These are phyloP conservation scores for Drosophila setifemur DNA, from an alignment of 1,140 invertebrate species.

Conservation along the genomic window DNA sequence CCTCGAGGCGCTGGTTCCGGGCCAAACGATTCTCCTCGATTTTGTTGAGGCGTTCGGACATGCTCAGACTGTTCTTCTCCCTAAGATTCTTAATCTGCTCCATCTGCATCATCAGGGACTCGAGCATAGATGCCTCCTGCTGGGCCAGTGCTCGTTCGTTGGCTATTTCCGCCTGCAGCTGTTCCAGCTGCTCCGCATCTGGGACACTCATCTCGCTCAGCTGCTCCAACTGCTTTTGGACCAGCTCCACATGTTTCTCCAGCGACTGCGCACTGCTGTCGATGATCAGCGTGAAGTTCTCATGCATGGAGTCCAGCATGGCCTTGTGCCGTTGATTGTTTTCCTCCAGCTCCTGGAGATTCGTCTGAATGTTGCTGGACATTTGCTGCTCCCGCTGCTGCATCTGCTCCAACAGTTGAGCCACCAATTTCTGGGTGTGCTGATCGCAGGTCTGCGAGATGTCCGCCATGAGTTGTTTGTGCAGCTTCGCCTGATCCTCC, in stretches of 20 bases:
- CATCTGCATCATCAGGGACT: slow-evolving; percentile 53
- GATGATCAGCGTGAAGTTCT: slow-evolving; percentile 48
- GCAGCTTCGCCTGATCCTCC: slow-evolving; percentile 16
- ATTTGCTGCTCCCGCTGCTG: slow-evolving; percentile 47
- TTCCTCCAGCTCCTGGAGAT: slow-evolving; percentile 43
- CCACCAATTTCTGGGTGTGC: slow-evolving; percentile 33
- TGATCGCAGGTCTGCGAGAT: slow-evolving; percentile 30
- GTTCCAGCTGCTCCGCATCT: slow-evolving; percentile 47
- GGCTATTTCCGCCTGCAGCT: slow-evolving; percentile 49
- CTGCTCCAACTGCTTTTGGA: slow-evolving; percentile 40
- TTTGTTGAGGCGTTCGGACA: slow-evolving; percentile 31
- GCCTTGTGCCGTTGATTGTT: slow-evolving; percentile 56
- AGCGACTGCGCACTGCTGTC: slow-evolving; percentile 27
- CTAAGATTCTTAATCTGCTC: slow-evolving; percentile 49
- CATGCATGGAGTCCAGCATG: slow-evolving; percentile 51
- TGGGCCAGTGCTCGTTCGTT: slow-evolving; percentile 46
- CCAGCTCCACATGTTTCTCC: slow-evolving; percentile 36
- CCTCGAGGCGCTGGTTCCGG: slow-evolving; percentile 15
- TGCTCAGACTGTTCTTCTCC: slow-evolving; percentile 39
- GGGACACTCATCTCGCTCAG: slow-evolving; percentile 31
- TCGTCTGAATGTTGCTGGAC: slow-evolving; percentile 40
- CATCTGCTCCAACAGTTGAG: slow-evolving; percentile 51
- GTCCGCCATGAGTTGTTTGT: slow-evolving; percentile 15
- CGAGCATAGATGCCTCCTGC: slow-evolving; percentile 48
- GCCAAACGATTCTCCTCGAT: slow-evolving; percentile 36